Evolutionary conservation across 1,140 invertebrate genomes (phyloP).

Genomic region (Danaus plexippus): DNA sequence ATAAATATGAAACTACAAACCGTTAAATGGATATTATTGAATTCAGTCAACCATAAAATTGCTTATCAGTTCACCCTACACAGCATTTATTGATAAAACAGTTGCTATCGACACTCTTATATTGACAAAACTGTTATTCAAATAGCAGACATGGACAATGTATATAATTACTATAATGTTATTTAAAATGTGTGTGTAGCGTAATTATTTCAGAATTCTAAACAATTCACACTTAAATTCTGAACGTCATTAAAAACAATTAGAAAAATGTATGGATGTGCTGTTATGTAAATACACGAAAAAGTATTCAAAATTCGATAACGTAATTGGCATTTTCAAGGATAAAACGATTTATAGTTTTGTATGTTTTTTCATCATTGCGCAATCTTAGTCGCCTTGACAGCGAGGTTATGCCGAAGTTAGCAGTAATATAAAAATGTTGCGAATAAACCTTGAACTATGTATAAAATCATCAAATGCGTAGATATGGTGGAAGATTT

Average conservation of each 20-base stretch:
- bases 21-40: too few species aligned
- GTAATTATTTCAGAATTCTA: too few species aligned
- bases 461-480: neutral
- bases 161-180: too few species aligned
- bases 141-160: too few species aligned
- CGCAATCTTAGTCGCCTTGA: slow-evolving; percentile 51
- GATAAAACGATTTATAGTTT: slow-evolving; percentile 4
- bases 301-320: too few species aligned
- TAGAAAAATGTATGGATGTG: too few species aligned
- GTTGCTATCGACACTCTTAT: slow-evolving; percentile 17
- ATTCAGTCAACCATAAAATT: slow-evolving; percentile 6
- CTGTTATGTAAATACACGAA: too few species aligned
- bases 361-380: slow-evolving; percentile 28
- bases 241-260: too few species aligned
- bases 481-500: neutral
- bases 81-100: slow-evolving; percentile 24
- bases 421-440: slow-evolving; percentile 12
- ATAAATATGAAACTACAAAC: too few species aligned
- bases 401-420: slow-evolving; percentile 44
- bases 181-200: too few species aligned
- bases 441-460: slow-evolving; percentile 4
- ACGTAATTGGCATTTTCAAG: too few species aligned
- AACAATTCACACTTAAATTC: too few species aligned
- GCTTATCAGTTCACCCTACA: slow-evolving; percentile 3
- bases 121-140: slow-evolving; percentile 15